Base-by-base conservation (phyloP, 2,888 invertebrate genomes). In the Netelia virgata region DNA sequence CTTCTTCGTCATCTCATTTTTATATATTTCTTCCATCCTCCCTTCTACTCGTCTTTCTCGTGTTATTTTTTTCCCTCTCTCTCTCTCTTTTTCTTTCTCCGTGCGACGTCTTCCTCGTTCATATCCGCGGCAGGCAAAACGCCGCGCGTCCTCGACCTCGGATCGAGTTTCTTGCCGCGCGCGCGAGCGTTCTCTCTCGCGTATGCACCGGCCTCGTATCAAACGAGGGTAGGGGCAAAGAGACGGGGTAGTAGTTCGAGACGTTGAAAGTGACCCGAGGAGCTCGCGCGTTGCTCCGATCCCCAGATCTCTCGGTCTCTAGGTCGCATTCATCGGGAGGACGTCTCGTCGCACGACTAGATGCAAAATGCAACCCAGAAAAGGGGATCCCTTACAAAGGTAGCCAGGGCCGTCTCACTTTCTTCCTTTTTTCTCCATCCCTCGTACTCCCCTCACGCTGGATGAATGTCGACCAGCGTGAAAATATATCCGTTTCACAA, bases 401-500 rank as follows among this genome's bases (percentile, higher is more conserved):
- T 89, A 88, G 88, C 69, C 61, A 72, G 72, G 75, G 87, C 88
- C 70, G 75, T 85, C 75, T 79, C 75, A 85, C 82, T 78, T 79
- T 78, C 78, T 59, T 66, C 77, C 64, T 20, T 53, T 23, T 2
- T 18, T 63, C 43, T 28, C 47, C 53, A 41, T 70, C 20, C 64
- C 20, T 63, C 59, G 43, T 16, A 14, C 59, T 10, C 77, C 36
- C 73, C 36, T 64, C 69, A 50, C 47, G 80, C 68, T 84, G 87
- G 87, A 88, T 84, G 80, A 84, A 86, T 88, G 88, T 89, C 88
- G n/a, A 88, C 87, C 72, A 63, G 88, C 57, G 91, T 91, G 91
- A 93, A 93, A 93, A 93, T 93, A 93, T 91, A 91, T 93, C 93
- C 93, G 93, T 93, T 93, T 93, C 93, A 90, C 87, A 87, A 86